phyloP scores from a whole-genome alignment of 2,113 vertebrate genomes.

The rabbit (Oryctolagus cuniculus) region DNA sequence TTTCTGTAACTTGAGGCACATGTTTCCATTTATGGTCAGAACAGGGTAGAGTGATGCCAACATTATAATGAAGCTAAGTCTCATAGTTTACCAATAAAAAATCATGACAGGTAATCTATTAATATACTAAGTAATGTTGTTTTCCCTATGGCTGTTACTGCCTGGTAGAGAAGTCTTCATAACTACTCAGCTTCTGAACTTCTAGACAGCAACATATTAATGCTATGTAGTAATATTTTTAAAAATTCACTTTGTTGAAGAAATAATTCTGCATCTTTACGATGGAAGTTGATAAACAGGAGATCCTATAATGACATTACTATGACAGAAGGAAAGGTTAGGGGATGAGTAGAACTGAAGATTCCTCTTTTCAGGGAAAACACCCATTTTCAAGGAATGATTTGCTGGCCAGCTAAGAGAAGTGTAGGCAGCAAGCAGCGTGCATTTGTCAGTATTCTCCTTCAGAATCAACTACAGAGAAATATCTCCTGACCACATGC shows the following conservation, averaged over 20 bases:
- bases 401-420: not conserved
- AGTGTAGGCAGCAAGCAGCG: not conserved
- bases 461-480: not conserved
- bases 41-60: not conserved
- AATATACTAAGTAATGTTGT: not conserved
- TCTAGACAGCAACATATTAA: not conserved
- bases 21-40: not conserved
- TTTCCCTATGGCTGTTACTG: not conserved
- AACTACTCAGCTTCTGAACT: not conserved
- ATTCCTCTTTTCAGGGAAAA: not conserved
- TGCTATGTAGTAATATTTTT: not conserved
- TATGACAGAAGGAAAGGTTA: not conserved
- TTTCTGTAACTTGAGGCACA: not conserved
- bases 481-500: rapidly evolving
- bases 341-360: not conserved
- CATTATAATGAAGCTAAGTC: not conserved
- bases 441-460: not conserved
- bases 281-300: not conserved
- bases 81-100: not conserved
- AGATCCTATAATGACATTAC: not conserved
- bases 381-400: not conserved
- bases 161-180: not conserved
- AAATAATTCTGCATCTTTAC: not conserved
- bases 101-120: not conserved
- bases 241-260: not conserved